phyloP scores from a whole-genome alignment of 2,888 invertebrate genomes.

The Biston stratarius region DNA sequence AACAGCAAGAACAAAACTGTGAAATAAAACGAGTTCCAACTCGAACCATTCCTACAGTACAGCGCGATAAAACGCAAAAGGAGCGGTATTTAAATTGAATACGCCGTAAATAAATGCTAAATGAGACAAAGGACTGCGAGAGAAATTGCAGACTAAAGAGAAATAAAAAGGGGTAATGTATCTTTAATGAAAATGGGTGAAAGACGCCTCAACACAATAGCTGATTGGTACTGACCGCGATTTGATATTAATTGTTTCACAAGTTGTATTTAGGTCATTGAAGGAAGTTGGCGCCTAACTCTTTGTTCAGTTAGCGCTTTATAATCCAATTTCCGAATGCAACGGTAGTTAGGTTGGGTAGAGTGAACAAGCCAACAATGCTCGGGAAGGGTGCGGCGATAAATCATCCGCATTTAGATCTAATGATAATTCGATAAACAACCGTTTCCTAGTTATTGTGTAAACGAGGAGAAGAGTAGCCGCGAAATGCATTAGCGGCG shows the following conservation, averaged over 20 bases:
- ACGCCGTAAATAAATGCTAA: slow-evolving; percentile 83
- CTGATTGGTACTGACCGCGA: slow-evolving; percentile 38
- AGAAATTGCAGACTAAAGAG: slow-evolving; percentile 79
- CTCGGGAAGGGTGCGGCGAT: slow-evolving; percentile 30
- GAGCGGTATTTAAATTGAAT: slow-evolving; percentile 83
- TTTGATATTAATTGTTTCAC: slow-evolving; percentile 34
- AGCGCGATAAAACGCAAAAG: slow-evolving; percentile 79
- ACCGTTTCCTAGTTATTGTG: slow-evolving; percentile 56
- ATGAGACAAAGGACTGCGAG: slow-evolving; percentile 82
- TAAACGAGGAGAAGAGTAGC: slow-evolving; percentile 56
- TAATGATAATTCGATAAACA: slow-evolving; percentile 46
- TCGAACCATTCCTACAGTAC: slow-evolving; percentile 71
- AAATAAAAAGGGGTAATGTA: slow-evolving; percentile 77
- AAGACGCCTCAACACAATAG: slow-evolving; percentile 46
- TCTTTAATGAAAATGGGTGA: slow-evolving; percentile 73
- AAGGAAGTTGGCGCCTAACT: slow-evolving; percentile 15
- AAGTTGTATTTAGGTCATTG: slow-evolving; percentile 27
- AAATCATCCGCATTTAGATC: slow-evolving; percentile 39
- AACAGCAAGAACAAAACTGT: slow-evolving; percentile 69
- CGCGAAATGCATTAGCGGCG: slow-evolving; percentile 60
- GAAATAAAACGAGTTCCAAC: slow-evolving; percentile 75
- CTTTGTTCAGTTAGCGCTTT: slow-evolving; percentile 13
- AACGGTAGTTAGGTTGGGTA: background rate
- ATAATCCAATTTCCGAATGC: slow-evolving; percentile 7
- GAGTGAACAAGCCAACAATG: slow-evolving; percentile 21